These are phyloP conservation scores for Leucozona laternaria DNA, from an alignment of 2,888 invertebrate species.

Conservation along the genomic window DNA sequence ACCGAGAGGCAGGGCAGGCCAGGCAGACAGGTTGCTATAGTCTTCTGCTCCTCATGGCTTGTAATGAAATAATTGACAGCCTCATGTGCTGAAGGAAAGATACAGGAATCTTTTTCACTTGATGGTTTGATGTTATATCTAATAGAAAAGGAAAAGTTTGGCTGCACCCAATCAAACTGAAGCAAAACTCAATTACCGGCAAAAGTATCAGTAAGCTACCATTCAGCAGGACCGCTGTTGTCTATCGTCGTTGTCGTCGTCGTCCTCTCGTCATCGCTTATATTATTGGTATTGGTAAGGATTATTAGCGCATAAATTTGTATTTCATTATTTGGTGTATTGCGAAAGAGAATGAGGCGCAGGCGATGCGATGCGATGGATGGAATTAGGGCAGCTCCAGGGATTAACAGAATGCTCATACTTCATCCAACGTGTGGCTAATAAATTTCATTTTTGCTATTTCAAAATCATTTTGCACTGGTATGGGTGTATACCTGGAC, in stretches of 20 bases:
- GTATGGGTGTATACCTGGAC: conserved; percentile 2
- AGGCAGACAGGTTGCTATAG: background rate
- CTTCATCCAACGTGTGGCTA: conserved; percentile 27
- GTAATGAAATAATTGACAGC: conserved; percentile 72
- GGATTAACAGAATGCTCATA: conserved; percentile 37
- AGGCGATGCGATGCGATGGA: background rate
- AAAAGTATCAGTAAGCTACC: background rate
- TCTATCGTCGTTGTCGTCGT: background rate
- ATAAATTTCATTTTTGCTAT: conserved; percentile 59
- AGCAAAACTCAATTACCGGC: conserved; percentile 32
- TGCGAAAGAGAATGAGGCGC: background rate
- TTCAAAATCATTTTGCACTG: conserved; percentile 36
- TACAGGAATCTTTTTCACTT: conserved; percentile 11
- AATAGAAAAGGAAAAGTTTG: conserved; percentile 43
- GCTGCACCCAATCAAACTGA: conserved; percentile 1
- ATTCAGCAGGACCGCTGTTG: conserved; percentile 7
- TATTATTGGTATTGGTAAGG: conserved; percentile 22
- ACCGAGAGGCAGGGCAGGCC: background rate
- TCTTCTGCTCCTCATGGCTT: background rate
- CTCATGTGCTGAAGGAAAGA: background rate
- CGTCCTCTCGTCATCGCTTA: conserved; percentile 24
- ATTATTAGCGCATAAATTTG: conserved; percentile 55
- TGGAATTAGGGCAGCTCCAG: conserved; percentile 10
- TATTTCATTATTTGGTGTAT: conserved; percentile 28
- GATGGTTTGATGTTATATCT: background rate